Evolutionary conservation across 2,113 vertebrate genomes (phyloP).

Genomic region (Conger conger): DNA sequence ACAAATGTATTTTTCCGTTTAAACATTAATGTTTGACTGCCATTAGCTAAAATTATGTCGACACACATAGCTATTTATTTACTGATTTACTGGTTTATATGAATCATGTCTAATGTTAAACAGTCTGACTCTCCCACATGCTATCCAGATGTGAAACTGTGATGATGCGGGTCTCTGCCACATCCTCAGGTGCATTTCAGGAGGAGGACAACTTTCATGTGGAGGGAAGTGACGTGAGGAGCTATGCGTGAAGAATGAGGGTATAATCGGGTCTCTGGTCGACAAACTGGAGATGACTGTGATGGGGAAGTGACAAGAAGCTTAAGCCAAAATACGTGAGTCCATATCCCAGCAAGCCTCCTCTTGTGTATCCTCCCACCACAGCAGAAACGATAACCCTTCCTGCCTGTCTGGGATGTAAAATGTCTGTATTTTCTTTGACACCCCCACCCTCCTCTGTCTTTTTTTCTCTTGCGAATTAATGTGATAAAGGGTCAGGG

Average conservation of each 20-base stretch:
- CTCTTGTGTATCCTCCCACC: constrained; percentile 59
- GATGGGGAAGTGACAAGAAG: constrained; percentile 83
- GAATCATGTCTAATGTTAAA: too few species aligned
- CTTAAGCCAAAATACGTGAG: constrained; percentile 89
- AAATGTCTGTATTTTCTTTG: constrained; percentile 24
- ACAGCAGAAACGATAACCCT: constrained; percentile 67
- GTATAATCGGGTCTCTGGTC: constrained; percentile 73
- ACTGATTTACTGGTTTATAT: too few species aligned
- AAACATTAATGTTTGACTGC: too few species aligned
- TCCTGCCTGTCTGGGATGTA: constrained; percentile 35
- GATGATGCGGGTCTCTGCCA: not conserved
- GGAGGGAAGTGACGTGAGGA: constrained; percentile 73
- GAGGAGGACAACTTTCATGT: constrained; percentile 81
- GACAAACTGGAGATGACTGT: constrained; percentile 83
- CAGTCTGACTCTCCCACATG: too few species aligned
- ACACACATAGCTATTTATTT: too few species aligned
- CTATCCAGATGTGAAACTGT: not conserved
- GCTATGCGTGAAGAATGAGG: constrained; percentile 43
- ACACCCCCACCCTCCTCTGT: constrained; percentile 37
- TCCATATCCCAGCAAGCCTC: constrained; percentile 68
- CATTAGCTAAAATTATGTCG: too few species aligned
- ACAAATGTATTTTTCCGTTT: too few species aligned
- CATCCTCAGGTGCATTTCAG: constrained; percentile 64
- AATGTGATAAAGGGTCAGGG: constrained; percentile 70
- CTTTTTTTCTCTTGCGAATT: constrained; percentile 62